Percentiles rank a stretch among this genome's conserved stretches.
These are phyloP conservation scores for Heteromurus nitidus DNA, from an alignment of 2,888 invertebrate genomes.

Conservation along the genomic window DNA sequence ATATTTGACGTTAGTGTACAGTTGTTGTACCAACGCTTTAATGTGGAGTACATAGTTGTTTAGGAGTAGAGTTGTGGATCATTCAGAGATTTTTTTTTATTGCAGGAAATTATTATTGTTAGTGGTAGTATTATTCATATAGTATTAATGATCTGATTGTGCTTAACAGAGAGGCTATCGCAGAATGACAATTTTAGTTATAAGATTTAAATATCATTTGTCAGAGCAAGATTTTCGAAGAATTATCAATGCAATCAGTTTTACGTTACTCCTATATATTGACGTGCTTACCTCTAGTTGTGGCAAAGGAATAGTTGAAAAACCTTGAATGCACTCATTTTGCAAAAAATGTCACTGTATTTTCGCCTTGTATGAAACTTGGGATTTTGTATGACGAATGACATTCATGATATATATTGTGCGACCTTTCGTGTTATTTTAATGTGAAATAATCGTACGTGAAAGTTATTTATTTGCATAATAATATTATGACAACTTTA, in stretches of 20 bases:
- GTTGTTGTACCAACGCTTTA: slow-evolving; percentile 59
- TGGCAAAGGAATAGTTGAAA: no score
- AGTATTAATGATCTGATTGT: slow-evolving; percentile 39
- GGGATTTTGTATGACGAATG: background rate
- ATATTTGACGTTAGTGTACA: slow-evolving; percentile 11
- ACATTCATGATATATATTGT: background rate
- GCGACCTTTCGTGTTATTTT: background rate
- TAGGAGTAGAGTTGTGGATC: slow-evolving; percentile 23
- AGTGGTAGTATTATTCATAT: no score
- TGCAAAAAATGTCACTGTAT: no score
- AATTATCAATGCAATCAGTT: no score
- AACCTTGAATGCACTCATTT: no score
- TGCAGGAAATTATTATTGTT: slow-evolving; percentile 5
- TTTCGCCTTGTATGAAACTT: no score
- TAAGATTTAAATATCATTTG: no score
- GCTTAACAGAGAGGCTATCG: slow-evolving; percentile 57
- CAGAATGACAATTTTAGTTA: no score
- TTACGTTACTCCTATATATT: no score
- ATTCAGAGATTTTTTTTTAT: slow-evolving; percentile 31
- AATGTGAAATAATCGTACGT: background rate
- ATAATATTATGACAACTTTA: background rate
- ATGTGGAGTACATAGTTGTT: slow-evolving; percentile 21
- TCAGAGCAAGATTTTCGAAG: no score
- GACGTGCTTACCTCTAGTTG: no score
- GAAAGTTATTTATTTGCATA: slow-evolving; percentile 12